Evolutionary conservation across 2,797 vertebrate species (phyloP), one percentile per base, ranked within the genome.

Genomic region (Staurois parvus): DNA sequence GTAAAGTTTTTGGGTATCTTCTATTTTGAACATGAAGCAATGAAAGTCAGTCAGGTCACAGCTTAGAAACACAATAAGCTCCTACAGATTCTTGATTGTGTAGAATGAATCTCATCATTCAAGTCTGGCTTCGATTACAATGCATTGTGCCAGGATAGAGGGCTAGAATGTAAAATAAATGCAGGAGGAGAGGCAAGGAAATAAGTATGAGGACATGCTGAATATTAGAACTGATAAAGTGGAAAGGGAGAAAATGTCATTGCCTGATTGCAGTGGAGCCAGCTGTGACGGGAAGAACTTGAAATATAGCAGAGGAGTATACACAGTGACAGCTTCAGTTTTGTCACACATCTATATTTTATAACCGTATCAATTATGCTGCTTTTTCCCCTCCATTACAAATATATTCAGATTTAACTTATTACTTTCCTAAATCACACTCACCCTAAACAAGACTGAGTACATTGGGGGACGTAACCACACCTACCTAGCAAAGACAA

Each of bases 291-390:
- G 68, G 13, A 70, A 21, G 34, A 78, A 73, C 64, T 24, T 72
- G 76, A 79, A 79, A 75, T 40, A 83, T 59, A 42, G 26, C 75
- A 59, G 56, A 48, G 24, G n/a, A 2, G 29, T 86, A 72, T 77
- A 66, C 73, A 82, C n/a, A 32, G 12, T 79, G 85, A 78, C 74
- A 83, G 52, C 79, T 21, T 9, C 13, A 69, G 69, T n/a, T 83
- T 68, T 83, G 56, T 83, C 68, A 76, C 30, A 66, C 80, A 86
- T 78, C 74, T 82, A 86, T 86, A 86, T 86, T 83, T 86, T 79
- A 87, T 69, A 79, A 72, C 45, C 19, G 3, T 17, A 79, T 86
- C 74, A 87, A 83, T 86, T 75, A 83, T 83, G 75, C 52, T 34
- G 66, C 76, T 79, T 78, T 78, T 77, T 52, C 74, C 56, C 29